Base-by-base conservation (phyloP, 2,113 vertebrate genomes). In the Amphiprion percula region DNA sequence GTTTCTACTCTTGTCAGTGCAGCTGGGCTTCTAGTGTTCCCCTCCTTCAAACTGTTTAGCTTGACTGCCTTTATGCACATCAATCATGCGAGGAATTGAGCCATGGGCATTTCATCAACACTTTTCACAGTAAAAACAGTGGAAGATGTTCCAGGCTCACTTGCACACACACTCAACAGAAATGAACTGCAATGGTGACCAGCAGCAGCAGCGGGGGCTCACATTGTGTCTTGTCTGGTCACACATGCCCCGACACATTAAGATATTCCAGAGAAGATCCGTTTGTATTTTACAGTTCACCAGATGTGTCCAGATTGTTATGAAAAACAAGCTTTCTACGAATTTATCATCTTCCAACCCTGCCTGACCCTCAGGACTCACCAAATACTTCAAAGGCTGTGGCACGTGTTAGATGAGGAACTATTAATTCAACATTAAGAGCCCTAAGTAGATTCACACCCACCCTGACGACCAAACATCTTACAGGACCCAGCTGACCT, bases 41-140 rank as follows among this genome's bases (percentile, higher is more conserved):
- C 71, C 86, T 86, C 65, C 85, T 89, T 82, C 71, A 89, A 90
- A 93, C 78, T 93, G 89, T 94, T 93, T 93, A 90, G 87, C 59
- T 82, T 37, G 68, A 91, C 71, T 23, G 79, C 74, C 74, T 87
- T 87, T 67, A 82, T 88, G 74, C 67, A 26, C 85, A 93, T 94
- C 86, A 82, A 68, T 92, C 86, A 90, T 68, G 17, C 5, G 8
- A 88, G 67, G 85, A 85, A 85, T 78, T 46, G 60, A 90, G 85
- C 79, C 79, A 49, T 6, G 10, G 60, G 61, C 49, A 56, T 84
- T 87, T 80, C 74, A 85, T 91, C 85, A 82, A 86, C 73, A 72
- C 72, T 54, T 84, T 73, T 60, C 64, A 39, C 23, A 52, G 68
- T 47, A 47, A 86, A 88, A 87, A 92, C 63, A 63, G 87, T 77